Base-by-base conservation (phyloP, 2,113 vertebrate species). In the Bos indicus region DNA sequence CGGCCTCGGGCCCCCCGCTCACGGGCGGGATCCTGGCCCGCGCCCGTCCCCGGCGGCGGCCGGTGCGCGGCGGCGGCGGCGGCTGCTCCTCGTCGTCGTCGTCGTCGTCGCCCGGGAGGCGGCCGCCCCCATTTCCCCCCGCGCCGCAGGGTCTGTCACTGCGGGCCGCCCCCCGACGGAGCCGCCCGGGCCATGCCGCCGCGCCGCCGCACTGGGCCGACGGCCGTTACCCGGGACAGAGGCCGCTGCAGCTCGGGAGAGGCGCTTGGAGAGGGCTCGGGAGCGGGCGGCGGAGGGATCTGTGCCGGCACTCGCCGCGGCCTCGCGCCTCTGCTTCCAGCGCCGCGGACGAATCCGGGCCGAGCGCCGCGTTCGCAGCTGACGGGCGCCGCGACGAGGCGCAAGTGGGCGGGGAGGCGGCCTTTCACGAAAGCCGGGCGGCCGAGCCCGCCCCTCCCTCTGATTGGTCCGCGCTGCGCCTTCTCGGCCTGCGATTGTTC, bases 221-320 rank as follows among this genome's bases (percentile, higher is more conserved):
- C 93, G 64, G 96, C 97, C 94, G 98, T 97, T 97, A 91, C 54
- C 85, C 54, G 77, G 57, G 46, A n/a, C 62, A 85, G 81, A 87
- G 86, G 97, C 89, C 36, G 89, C 90, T 62, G 96, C 87, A 96
- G 97, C 98, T 82, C 10, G 96, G 98, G 92, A 90, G 48, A 40
- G 56, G 95, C 57, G 81, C 96, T 94, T 93, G 92, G 92, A 96
- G 97, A 98, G 97, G 80, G 60, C 56, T 88, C 78, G 80, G 13
- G 48, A n/a, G 85, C 43, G 97, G 54, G 33, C 54, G 97, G 98
- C 98, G 98, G 98, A 98, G 43, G 98, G 98, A 98, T 98, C 98
- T 92, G 54, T 62, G 96, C 81, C 95, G 81, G 92, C 71, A 90
- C 94, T 95, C 80, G 87, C 33, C 17, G 52, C 48, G 78, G 90